Conservation (phyloP, 2,888 invertebrate species). For the Aplocera efformata region DNA sequence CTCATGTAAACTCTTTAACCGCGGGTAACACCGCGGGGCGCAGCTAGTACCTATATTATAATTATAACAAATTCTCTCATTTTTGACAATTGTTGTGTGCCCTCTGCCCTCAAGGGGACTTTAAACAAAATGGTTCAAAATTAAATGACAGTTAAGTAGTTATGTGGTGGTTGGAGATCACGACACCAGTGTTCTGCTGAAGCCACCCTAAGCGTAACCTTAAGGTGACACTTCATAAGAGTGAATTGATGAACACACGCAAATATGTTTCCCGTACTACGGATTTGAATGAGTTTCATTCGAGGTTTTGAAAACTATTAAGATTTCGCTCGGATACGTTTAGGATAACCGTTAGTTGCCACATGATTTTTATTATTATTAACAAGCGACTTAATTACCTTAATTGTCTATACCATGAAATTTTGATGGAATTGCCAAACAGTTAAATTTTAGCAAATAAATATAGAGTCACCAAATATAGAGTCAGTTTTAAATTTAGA, state of each 20-base stretch:
- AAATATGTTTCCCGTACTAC: conserved; percentile 36
- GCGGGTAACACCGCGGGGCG: too few relatives aligned
- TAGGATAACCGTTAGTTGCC: too few relatives aligned
- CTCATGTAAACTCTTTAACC: too few relatives aligned
- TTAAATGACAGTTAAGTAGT: conserved; percentile 50
- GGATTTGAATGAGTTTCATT: conserved; percentile 8
- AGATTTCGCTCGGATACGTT: too few relatives aligned
- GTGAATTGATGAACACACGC: conserved; percentile 45
- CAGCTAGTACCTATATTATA: neutral
- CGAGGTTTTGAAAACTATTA: conserved; percentile 4
- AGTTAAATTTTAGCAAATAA: too few relatives aligned
- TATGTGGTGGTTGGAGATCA: conserved; percentile 38
- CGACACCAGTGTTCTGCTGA: conserved; percentile 44
- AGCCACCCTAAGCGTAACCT: conserved; percentile 49
- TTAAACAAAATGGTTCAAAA: conserved; percentile 44
- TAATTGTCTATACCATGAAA: too few relatives aligned
- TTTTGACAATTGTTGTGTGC: conserved; percentile 30
- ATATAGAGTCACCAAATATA: too few relatives aligned
- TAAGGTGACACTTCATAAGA: conserved; percentile 38
- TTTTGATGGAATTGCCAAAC: too few relatives aligned
- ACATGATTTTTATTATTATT: too few relatives aligned
- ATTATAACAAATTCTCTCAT: conserved; percentile 21
- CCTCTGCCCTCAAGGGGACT: conserved; percentile 35
- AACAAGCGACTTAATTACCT: too few relatives aligned
- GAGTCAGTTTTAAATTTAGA: too few relatives aligned